Conservation (phyloP, 2,888 invertebrate genomes). For the Xylophagus ater region DNA sequence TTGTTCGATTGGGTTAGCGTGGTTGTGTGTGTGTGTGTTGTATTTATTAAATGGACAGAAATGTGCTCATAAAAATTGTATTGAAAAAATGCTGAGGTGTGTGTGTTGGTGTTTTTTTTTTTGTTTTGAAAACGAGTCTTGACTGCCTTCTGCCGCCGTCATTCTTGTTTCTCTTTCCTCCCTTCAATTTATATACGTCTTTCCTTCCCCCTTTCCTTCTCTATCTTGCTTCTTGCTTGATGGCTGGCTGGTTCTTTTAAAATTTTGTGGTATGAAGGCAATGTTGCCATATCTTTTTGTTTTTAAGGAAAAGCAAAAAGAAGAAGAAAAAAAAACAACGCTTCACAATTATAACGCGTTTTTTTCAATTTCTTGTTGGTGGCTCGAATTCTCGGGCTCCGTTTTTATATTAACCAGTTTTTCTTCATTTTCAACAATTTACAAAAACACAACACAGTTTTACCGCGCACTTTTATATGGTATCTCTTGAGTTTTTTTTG, state of each 20-base stretch:
- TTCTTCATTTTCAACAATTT: conserved; percentile 17
- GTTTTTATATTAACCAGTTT: conserved; percentile 20
- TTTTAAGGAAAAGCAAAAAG: no score
- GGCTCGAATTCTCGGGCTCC: conserved; percentile 8
- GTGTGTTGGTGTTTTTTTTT: no score
- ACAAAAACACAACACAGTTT: conserved; percentile 19
- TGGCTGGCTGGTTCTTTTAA: conserved; percentile 46
- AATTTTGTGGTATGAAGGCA: conserved; percentile 30
- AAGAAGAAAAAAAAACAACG: no score
- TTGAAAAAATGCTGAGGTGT: no score
- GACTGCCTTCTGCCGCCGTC: no score
- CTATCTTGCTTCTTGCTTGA: no score
- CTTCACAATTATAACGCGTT: conserved; percentile 16
- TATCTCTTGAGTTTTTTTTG: conserved; percentile 14
- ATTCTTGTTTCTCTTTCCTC: no score
- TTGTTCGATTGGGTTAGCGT: no score
- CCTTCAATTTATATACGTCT: conserved; percentile 1
- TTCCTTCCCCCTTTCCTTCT: conserved; percentile 7
- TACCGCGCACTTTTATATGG: conserved; percentile 20
- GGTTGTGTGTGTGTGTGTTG: conserved; percentile 3
- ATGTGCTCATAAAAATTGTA: neutral
- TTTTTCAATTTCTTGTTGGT: no score
- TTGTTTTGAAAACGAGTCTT: no score
- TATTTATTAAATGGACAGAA: neutral
- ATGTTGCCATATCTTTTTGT: conserved; percentile 43